These are phyloP conservation scores for Drosophila kanapiae DNA, from an alignment of 1,140 invertebrate species.

Conservation along the genomic window DNA sequence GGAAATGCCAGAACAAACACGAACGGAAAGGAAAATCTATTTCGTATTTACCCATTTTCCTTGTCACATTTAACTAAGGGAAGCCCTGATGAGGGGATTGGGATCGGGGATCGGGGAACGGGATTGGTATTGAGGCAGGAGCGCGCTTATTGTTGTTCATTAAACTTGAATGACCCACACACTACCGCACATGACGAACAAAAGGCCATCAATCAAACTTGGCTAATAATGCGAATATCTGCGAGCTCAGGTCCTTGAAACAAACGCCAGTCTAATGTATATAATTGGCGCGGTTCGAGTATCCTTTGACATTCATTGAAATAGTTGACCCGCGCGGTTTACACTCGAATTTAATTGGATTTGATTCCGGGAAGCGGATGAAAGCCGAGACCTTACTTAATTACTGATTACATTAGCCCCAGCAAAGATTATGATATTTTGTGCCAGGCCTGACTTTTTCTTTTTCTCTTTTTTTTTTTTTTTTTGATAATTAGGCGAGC, in stretches of 20 bases:
- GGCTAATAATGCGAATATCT: conserved; percentile 51
- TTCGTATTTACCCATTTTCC: conserved; percentile 53
- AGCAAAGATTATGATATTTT: background rate
- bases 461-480: background rate
- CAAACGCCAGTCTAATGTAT: conserved; percentile 49
- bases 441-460: background rate
- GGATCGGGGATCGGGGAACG: background rate
- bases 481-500: conserved; percentile 15
- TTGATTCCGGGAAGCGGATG: background rate
- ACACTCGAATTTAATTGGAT: conserved; percentile 23
- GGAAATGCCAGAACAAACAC: conserved; percentile 11
- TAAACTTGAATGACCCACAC: conserved; percentile 15
- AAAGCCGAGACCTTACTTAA: background rate
- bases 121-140: background rate
- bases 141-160: conserved; percentile 7
- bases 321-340: conserved; percentile 10
- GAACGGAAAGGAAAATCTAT: conserved; percentile 28
- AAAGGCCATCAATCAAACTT: conserved; percentile 66
- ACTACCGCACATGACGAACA: conserved; percentile 6
- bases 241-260: conserved; percentile 15
- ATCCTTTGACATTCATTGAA: conserved; percentile 57
- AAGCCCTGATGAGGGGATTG: background rate
- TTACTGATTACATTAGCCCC: conserved; percentile 7
- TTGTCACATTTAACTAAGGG: conserved; percentile 31
- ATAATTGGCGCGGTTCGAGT: conserved; percentile 32